Conservation (phyloP, 2,797 vertebrate species). For the Apogon hyalosoma region DNA sequence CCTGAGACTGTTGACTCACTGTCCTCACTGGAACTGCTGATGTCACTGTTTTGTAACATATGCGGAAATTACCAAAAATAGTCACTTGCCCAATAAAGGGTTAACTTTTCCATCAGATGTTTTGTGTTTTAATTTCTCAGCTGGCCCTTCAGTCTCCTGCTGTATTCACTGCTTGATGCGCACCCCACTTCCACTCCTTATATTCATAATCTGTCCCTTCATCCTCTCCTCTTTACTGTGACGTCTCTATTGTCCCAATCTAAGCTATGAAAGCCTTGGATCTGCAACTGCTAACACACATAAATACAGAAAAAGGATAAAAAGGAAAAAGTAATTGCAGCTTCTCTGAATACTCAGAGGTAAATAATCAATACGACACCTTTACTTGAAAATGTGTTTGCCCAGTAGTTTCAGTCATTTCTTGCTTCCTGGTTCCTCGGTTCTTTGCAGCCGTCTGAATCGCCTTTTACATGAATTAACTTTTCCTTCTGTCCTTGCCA, state of each 20-base stretch:
- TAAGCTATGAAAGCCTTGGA: conserved; percentile 15
- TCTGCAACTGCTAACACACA: not conserved
- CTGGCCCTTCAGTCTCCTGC: conserved; percentile 3
- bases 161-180: conserved; percentile 27
- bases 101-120: not conserved
- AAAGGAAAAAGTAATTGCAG: not conserved
- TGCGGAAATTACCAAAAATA: too few relatives aligned
- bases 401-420: not conserved
- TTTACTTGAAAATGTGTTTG: not conserved
- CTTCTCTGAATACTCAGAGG: not conserved
- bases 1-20: too few relatives aligned
- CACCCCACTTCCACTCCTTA: conserved; percentile 12
- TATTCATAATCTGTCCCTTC: conserved; percentile 6
- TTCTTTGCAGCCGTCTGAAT: not conserved
- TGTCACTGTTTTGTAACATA: not conserved
- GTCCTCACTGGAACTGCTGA: too few relatives aligned
- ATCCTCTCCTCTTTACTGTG: conserved; percentile 16
- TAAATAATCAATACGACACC: conserved; percentile 1
- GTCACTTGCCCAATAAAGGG: too few relatives aligned
- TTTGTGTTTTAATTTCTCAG: too few relatives aligned
- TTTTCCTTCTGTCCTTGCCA: not conserved
- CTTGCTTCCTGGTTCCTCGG: not conserved
- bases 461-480: not conserved
- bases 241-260: conserved; percentile 3
- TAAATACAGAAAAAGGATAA: not conserved